phyloP scores from a whole-genome alignment of 2,888 invertebrate species.

The Lymantria dispar region DNA sequence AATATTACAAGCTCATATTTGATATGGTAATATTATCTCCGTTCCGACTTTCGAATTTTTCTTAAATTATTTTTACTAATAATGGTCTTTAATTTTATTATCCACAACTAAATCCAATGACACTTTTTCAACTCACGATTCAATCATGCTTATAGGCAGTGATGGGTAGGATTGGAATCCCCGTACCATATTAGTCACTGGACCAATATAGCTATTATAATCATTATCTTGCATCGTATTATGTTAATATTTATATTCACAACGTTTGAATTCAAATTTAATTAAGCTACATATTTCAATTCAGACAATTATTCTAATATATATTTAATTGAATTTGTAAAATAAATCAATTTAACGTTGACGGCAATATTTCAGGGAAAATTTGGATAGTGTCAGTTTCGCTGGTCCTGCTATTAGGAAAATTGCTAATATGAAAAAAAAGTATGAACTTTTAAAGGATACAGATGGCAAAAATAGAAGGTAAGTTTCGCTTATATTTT shows the following conservation, averaged over 20 bases:
- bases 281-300: not conserved
- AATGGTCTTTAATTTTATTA: too few species aligned
- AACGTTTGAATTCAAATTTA: not conserved
- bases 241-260: not conserved
- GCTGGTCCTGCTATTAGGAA: constrained; percentile 52
- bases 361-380: constrained; percentile 35
- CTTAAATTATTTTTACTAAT: too few species aligned
- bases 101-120: too few species aligned
- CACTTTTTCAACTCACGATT: too few species aligned
- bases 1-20: not conserved
- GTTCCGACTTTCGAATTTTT: too few species aligned
- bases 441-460: not conserved
- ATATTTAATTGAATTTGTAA: not conserved
- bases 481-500: not conserved
- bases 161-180: too few species aligned
- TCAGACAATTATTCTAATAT: not conserved
- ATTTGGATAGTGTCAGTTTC: constrained; percentile 59
- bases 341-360: not conserved
- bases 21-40: not conserved
- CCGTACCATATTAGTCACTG: too few species aligned
- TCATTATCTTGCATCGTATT: too few species aligned
- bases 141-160: too few species aligned
- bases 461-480: not conserved
- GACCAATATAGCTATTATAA: too few species aligned
- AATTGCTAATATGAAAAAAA: constrained; percentile 37